A percentile compares a stretch with the other conserved stretches of the same genome.
These are phyloP conservation scores for Coracopsis vasa DNA, from an alignment of 2,113 vertebrate species.

Conservation along the genomic window DNA sequence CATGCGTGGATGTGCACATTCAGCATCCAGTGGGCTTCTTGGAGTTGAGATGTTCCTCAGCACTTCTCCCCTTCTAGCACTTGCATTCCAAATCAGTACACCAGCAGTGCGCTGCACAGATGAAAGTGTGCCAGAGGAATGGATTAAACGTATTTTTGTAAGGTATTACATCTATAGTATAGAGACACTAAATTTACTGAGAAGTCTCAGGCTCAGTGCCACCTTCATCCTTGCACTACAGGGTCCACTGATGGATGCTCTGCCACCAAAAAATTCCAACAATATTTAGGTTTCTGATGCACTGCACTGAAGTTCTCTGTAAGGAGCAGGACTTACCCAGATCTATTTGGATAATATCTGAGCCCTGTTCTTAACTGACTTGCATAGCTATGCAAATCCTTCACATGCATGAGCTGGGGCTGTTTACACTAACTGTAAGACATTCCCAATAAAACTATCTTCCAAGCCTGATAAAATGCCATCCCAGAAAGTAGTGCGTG, in stretches of 20 bases:
- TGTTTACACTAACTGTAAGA: neutral
- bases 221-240: neutral
- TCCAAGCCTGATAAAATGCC: neutral
- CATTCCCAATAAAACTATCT: neutral
- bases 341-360: neutral
- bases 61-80: neutral
- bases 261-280: constrained; percentile 7
- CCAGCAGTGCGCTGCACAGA: neutral
- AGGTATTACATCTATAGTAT: neutral
- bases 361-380: neutral
- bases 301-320: neutral
- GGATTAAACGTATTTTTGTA: neutral
- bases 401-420: neutral
- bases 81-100: neutral
- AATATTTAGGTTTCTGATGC: neutral
- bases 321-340: neutral
- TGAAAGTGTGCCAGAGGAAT: neutral
- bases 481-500: neutral
- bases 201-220: neutral
- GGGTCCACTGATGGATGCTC: neutral
- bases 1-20: neutral
- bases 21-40: neutral
- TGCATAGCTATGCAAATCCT: neutral
- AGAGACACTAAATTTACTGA: neutral
- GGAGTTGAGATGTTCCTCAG: neutral